These are phyloP conservation scores for Fulica atra DNA, from an alignment of 2,113 vertebrate species.

Conservation along the genomic window DNA sequence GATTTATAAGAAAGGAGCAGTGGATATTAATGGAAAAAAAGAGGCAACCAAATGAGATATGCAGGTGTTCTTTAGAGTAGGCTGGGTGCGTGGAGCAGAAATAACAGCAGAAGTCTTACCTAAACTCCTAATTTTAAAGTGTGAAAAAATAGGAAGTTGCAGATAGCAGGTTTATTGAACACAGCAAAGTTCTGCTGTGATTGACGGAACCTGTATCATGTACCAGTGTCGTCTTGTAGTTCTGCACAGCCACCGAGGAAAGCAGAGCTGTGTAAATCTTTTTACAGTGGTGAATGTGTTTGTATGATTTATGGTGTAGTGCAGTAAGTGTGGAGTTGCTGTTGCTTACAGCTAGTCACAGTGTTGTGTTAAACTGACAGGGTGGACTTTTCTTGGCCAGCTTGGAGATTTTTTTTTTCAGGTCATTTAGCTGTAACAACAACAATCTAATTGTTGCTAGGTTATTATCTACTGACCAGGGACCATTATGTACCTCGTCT, in stretches of 20 bases:
- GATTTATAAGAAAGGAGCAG: not conserved
- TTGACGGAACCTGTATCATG: not conserved
- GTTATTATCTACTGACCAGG: not conserved
- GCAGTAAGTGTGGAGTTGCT: not conserved
- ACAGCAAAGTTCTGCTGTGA: not conserved
- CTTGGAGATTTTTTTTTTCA: not conserved
- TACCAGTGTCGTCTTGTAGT: not conserved
- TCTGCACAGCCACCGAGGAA: not conserved
- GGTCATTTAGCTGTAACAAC: not conserved
- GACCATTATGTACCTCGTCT: not conserved
- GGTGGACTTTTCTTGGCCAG: not conserved
- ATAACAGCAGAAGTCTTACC: not conserved
- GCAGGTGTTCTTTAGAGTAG: not conserved
- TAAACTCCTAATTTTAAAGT: not conserved
- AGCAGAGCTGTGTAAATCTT: not conserved
- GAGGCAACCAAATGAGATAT: not conserved
- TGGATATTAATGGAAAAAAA: not conserved
- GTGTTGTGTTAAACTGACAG: not conserved
- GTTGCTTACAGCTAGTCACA: not conserved
- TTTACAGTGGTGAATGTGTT: accelerated
- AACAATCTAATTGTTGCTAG: not conserved
- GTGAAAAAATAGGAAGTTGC: not conserved
- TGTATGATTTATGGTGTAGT: not conserved
- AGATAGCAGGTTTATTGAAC: not conserved
- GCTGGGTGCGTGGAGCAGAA: not conserved